A percentile compares a stretch with the other conserved stretches of the same genome.
These are phyloP conservation scores for Lymantria monacha DNA, from an alignment of 2,888 invertebrate genomes.

Conservation along the genomic window DNA sequence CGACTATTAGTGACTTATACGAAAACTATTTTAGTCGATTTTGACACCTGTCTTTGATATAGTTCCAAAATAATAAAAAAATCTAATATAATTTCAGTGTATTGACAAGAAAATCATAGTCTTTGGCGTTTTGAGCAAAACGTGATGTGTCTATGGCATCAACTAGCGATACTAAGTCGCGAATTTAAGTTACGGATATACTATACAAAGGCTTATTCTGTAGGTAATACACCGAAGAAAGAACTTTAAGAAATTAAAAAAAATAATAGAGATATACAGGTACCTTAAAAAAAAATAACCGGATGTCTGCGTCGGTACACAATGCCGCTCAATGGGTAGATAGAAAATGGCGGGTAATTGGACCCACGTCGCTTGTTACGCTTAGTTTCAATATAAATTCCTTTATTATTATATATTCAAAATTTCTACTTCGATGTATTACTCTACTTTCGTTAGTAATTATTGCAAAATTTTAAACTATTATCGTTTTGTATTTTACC, in stretches of 20 bases:
- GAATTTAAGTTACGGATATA: conserved; percentile 35
- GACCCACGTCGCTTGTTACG: too few relatives aligned
- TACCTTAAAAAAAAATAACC: too few relatives aligned
- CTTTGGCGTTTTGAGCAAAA: conserved; percentile 81
- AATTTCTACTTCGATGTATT: too few relatives aligned
- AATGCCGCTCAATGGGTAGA: too few relatives aligned
- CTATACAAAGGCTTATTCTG: conserved; percentile 25
- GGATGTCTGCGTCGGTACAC: too few relatives aligned
- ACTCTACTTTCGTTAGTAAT: too few relatives aligned
- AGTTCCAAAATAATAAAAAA: conserved; percentile 9
- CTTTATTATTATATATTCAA: too few relatives aligned
- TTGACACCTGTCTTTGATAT: conserved; percentile 11
- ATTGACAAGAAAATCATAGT: conserved; percentile 45
- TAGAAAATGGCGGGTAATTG: too few relatives aligned
- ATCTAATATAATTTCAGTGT: conserved; percentile 37
- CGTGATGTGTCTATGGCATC: conserved; percentile 64
- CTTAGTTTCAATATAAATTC: too few relatives aligned
- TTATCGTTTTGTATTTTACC: too few relatives aligned
- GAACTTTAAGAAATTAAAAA: not conserved
- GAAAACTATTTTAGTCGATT: conserved; percentile 11
- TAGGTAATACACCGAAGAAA: conserved; percentile 17
- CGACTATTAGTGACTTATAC: conserved; percentile 6
- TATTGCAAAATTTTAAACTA: too few relatives aligned
- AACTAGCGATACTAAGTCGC: conserved; percentile 68
- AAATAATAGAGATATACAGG: too few relatives aligned